Percentiles rank a stretch among this genome's conserved stretches.
Conservation (phyloP, 2,797 vertebrate species). For the Leptodactylus fallax region DNA sequence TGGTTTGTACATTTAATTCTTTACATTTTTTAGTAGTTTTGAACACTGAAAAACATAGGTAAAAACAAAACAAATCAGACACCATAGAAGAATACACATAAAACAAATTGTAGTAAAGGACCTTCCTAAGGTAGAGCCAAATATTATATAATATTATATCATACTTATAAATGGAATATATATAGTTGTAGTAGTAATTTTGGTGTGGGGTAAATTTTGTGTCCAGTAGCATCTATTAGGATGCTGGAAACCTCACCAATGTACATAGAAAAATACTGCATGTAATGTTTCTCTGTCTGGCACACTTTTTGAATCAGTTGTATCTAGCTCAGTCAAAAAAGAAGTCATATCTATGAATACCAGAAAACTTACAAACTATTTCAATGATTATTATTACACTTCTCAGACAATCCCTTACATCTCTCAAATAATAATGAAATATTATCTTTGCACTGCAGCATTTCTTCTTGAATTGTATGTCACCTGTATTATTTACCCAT, state of each 20-base stretch:
- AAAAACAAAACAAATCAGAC: background rate
- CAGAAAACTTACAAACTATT: background rate
- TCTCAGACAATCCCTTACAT: background rate
- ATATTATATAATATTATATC: too few species aligned
- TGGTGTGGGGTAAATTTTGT: background rate
- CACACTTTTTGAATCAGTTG: background rate
- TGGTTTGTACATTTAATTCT: background rate
- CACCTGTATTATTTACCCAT: background rate
- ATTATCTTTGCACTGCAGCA: background rate
- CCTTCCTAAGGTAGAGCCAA: background rate
- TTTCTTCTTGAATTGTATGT: background rate
- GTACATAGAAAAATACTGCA: background rate
- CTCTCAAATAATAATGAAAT: background rate
- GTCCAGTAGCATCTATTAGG: background rate
- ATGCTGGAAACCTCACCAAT: background rate
- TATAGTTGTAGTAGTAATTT: background rate
- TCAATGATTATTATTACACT: background rate
- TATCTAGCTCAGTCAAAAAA: background rate
- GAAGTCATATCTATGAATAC: background rate
- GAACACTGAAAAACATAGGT: background rate
- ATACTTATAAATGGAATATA: background rate
- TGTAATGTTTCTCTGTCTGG: background rate
- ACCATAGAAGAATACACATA: background rate
- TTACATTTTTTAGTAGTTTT: background rate
- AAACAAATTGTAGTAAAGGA: background rate